Evolutionary conservation across 2,888 invertebrate genomes (phyloP).

Genomic region (Anticlea derivata): DNA sequence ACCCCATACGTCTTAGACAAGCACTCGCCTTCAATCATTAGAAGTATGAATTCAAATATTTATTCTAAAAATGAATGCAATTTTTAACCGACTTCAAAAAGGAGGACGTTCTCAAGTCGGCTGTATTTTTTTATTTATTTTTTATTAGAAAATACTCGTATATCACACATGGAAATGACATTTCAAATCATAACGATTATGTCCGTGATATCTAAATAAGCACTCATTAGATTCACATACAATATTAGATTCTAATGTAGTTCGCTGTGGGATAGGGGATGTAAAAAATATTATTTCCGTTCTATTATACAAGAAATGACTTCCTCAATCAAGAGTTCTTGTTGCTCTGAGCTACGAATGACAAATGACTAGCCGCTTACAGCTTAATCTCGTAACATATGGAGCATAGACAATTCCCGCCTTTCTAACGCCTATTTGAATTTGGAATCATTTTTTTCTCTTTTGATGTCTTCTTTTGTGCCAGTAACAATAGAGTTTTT

Average conservation of each 20-base stretch:
- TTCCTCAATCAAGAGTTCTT: slow-evolving; percentile 78
- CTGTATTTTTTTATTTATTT: too few relatives aligned
- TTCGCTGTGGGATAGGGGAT: slow-evolving; percentile 59
- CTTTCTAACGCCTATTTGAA: slow-evolving; percentile 59
- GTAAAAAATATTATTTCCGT: slow-evolving; percentile 79
- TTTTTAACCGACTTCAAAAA: too few relatives aligned
- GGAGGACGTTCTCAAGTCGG: too few relatives aligned
- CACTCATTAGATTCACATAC: slow-evolving; percentile 56
- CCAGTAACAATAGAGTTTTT: slow-evolving; percentile 73
- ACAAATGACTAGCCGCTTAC: slow-evolving; percentile 77
- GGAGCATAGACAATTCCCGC: slow-evolving; percentile 70
- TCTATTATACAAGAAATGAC: slow-evolving; percentile 75
- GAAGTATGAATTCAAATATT: too few relatives aligned
- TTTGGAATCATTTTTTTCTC: slow-evolving; percentile 62
- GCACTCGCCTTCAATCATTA: too few relatives aligned
- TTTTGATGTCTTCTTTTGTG: slow-evolving; percentile 80
- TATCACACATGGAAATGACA: slow-evolving; percentile 21
- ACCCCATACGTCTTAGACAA: too few relatives aligned
- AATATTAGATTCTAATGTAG: slow-evolving; percentile 58
- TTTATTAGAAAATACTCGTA: background rate
- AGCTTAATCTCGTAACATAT: slow-evolving; percentile 79
- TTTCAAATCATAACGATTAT: slow-evolving; percentile 32
- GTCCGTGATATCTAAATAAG: slow-evolving; percentile 31
- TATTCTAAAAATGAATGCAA: too few relatives aligned
- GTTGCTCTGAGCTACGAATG: slow-evolving; percentile 57